Evolutionary conservation across 1,140 invertebrate genomes (phyloP), one percentile per base, ranked within the genome.

Genomic region (Euwallacea fornicatus): DNA sequence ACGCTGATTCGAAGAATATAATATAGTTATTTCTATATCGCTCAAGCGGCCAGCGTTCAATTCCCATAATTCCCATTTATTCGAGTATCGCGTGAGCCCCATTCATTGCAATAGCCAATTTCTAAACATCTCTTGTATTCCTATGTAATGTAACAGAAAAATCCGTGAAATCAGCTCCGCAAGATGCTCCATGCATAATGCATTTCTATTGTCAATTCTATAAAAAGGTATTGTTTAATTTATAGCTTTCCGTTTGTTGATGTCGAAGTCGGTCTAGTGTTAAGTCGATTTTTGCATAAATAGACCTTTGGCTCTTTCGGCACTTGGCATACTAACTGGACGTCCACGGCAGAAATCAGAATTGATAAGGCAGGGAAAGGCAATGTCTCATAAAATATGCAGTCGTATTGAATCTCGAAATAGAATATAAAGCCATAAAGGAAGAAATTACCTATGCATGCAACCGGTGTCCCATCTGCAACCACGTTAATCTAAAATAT

Each of bases 391-490:
- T n/a, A 50, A 50, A 50, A 10, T 13, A 16, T 15, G 11, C 54
- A 56, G 16, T 56, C 16, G 8, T 11, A 56, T 56, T 56, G 11
- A n/a, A 56, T 56, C 54, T 56, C 16, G 16, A 56, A 56, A 16
- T 56, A 56, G 54, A 16, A 56, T 56, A 56, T 56, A 50, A 50
- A 56, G 8, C 54, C 16, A 56, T 56, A 56, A 56, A 56, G 54
- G 54, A 56, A 56, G 54, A 56, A 56, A 56, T 56, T 56, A 56
- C 16, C n/a, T 21, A 56, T 21, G 46, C 46, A 50, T 50, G 16
- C 16, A 56, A 56, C 54, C 54, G 54, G 54, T 56, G 15, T 16
- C n/a, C 54, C 16, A 56, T 56, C 54, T 56, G 16, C 8, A 21
- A 11, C n/a, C 54, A 56, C 11, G 54, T 8, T 21, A 56, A 56